phyloP scores from a whole-genome alignment of 2,113 vertebrate genomes.

The Odobenus rosmarus region DNA sequence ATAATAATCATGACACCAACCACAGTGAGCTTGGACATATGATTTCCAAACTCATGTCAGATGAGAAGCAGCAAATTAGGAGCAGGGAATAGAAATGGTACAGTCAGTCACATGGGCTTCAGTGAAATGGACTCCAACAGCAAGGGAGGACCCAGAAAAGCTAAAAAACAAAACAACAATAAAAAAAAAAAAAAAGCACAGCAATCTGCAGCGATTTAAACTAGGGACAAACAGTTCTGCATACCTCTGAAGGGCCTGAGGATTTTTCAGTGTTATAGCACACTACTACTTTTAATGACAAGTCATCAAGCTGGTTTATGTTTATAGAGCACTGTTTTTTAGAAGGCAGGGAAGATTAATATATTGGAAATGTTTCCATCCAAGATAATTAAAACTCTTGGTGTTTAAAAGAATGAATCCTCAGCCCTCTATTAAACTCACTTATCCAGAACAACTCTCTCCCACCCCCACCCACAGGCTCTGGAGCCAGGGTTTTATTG shows the following conservation, averaged over 20 bases:
- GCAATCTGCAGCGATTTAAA: slow-evolving; percentile 59
- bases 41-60: slow-evolving; percentile 36
- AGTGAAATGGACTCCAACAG: background rate
- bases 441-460: slow-evolving; percentile 54
- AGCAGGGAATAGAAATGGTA: background rate
- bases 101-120: background rate
- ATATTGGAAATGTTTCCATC: slow-evolving; percentile 59
- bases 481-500: slow-evolving; percentile 54
- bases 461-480: background rate
- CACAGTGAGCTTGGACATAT: background rate
- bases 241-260: background rate
- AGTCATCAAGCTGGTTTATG: slow-evolving; percentile 25
- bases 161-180: slow-evolving; percentile 29
- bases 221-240: slow-evolving; percentile 59
- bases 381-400: slow-evolving; percentile 63
- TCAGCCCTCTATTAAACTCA: slow-evolving; percentile 68
- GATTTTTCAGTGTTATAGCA: background rate
- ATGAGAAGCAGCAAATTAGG: slow-evolving; percentile 31
- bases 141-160: background rate
- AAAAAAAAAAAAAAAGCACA: background rate
- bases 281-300: slow-evolving; percentile 36
- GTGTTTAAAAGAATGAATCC: slow-evolving; percentile 65
- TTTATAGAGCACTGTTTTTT: slow-evolving; percentile 62
- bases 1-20: background rate
- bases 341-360: slow-evolving; percentile 23